These are phyloP conservation scores for Heliconius nattereri DNA, from an alignment of 1,140 invertebrate species.

Conservation along the genomic window DNA sequence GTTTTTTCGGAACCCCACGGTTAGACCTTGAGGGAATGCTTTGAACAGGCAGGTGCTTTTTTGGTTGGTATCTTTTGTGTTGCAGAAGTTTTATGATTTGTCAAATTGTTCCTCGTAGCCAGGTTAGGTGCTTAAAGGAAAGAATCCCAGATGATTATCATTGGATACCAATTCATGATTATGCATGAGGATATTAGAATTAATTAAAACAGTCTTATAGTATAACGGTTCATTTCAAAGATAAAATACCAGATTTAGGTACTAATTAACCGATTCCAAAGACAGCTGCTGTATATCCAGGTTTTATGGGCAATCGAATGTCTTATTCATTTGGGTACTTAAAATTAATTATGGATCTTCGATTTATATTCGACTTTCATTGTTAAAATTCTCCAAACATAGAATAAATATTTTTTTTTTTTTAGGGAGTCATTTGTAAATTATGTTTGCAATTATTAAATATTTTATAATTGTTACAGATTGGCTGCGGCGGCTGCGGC, in stretches of 20 bases:
- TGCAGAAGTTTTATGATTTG: slow-evolving; percentile 41
- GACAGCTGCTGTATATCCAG: background rate
- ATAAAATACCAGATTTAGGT: slow-evolving; percentile 14
- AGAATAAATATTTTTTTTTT: too few species aligned
- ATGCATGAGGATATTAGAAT: slow-evolving; percentile 31
- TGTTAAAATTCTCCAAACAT: too few species aligned
- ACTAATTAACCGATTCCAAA: background rate
- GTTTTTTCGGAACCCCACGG: slow-evolving; percentile 52
- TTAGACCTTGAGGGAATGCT: slow-evolving; percentile 59
- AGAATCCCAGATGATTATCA: slow-evolving; percentile 34
- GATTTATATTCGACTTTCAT: too few species aligned
- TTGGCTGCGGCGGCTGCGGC: slow-evolving; percentile 71
- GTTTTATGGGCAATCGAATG: background rate
- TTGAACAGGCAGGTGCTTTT: slow-evolving; percentile 48
- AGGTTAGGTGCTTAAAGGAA: slow-evolving; percentile 5
- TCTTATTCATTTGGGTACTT: background rate
- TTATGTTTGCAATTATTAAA: background rate
- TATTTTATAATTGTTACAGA: slow-evolving; percentile 43
- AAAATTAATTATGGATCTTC: background rate
- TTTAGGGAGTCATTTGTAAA: too few species aligned
- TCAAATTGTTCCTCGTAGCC: slow-evolving; percentile 36
- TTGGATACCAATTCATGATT: slow-evolving; percentile 36
- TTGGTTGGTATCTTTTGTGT: slow-evolving; percentile 41
- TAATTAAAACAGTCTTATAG: slow-evolving; percentile 12
- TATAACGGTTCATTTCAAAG: slow-evolving; percentile 12